Conservation (phyloP, 2,797 vertebrate species). For the Tragelaphus oryx region DNA sequence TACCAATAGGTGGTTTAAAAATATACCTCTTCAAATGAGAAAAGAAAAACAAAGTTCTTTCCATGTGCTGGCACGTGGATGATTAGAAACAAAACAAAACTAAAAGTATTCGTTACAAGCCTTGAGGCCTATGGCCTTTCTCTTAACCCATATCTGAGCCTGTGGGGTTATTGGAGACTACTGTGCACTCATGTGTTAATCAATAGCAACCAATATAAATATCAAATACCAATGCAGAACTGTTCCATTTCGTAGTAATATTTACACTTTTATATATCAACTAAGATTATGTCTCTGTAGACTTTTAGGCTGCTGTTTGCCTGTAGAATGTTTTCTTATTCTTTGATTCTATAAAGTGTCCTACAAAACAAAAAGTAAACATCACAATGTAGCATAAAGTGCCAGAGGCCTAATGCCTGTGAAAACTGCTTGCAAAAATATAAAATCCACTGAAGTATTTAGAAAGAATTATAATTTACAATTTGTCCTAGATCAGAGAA, state of each 20-base stretch:
- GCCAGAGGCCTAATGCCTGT: slow-evolving; percentile 55
- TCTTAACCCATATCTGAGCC: slow-evolving; percentile 59
- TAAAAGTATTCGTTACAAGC: slow-evolving; percentile 58
- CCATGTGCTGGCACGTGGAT: slow-evolving; percentile 83
- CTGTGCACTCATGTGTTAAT: slow-evolving; percentile 54
- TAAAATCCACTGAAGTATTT: not conserved
- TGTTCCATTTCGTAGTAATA: slow-evolving; percentile 67
- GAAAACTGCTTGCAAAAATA: slow-evolving; percentile 55
- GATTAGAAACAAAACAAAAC: not conserved
- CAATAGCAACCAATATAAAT: slow-evolving; percentile 51
- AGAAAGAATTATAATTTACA: not conserved
- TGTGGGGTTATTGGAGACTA: slow-evolving; percentile 61
- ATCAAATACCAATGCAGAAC: slow-evolving; percentile 54
- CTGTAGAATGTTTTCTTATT: slow-evolving; percentile 65
- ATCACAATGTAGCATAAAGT: slow-evolving; percentile 54
- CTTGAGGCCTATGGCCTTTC: slow-evolving; percentile 59
- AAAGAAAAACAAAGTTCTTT: slow-evolving; percentile 64
- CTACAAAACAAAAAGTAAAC: slow-evolving; percentile 54
- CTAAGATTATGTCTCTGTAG: slow-evolving; percentile 72
- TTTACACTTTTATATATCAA: slow-evolving; percentile 69
- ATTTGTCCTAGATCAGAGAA: slow-evolving; percentile 3
- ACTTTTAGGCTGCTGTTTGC: slow-evolving; percentile 69
- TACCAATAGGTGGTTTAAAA: slow-evolving; percentile 71
- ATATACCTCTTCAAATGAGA: slow-evolving; percentile 75
- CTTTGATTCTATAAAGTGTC: slow-evolving; percentile 61